Evolutionary conservation across 2,888 invertebrate genomes (phyloP), one percentile per base, ranked within the genome.

Genomic region (Rhamnusium bicolor): DNA sequence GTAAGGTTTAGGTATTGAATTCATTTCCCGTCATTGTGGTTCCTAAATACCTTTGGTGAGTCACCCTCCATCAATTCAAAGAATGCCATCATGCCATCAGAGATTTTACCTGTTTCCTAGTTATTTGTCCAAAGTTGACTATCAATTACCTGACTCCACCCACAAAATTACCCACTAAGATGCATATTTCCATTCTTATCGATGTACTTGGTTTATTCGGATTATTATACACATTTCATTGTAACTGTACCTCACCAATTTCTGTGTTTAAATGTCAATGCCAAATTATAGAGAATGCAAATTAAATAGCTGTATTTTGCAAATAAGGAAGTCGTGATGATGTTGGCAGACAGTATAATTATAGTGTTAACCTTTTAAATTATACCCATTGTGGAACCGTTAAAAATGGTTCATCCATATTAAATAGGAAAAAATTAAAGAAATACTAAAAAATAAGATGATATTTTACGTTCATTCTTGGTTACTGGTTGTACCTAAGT

Each of bases 211-310:
- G 46, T 24, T 56, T 40, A 12, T 56, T 56, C 19, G 14, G 21
- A 51, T 46, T 47, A 68, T 60, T 68, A 68, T 47, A 58, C 47
- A 56, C 16, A 56, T 67, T 68, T 24, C 18, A 6, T 14, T 58
- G 3, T 60, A 68, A 68, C 68, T 56, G 68, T 68, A 47, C 21
- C 58, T 68, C 58, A 18, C 27, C 32, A 32, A 65, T 53, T 47
- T 27, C 56, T 29, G 49, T 58, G 10, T 46, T 68, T 58, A 68
- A 58, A 68, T 68, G 58, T 58, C 68, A 68, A 40, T 47, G 58
- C 68, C 68, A 68, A 56, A 68, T 67, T 67, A 67, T 40, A 19
- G 32, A 46, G 47, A 58, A 60, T 24, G 27, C 58, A 56, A 67
- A 49, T 49, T 62, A 62, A 19, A 29, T 18, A 32, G 27, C 40